A percentile compares a stretch with the other conserved stretches of the same genome.
phyloP scores from a whole-genome alignment of 2,113 vertebrate species.

The Cephalopholis sonnerati region DNA sequence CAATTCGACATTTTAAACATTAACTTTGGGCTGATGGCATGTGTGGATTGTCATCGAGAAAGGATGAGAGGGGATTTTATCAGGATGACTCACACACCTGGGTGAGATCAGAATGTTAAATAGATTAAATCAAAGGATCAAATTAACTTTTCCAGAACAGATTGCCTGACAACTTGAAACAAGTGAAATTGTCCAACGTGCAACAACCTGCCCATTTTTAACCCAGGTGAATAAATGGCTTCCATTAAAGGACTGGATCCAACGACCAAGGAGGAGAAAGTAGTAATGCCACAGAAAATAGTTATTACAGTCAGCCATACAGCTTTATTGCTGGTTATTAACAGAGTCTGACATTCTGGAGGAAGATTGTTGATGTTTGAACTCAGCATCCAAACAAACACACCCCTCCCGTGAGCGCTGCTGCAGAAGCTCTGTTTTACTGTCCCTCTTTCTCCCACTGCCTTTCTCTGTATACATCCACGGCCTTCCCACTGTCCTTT shows the following conservation, averaged over 20 bases:
- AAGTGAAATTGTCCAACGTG: background rate
- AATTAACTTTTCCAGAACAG: conserved; percentile 20
- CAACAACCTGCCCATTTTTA: background rate
- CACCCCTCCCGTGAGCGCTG: too few relatives aligned
- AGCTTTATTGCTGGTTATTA: too few relatives aligned
- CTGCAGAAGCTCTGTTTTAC: too few relatives aligned
- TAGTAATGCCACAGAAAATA: background rate
- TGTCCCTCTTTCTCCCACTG: too few relatives aligned
- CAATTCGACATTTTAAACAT: conserved; percentile 51
- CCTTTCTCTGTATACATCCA: too few relatives aligned
- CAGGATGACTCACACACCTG: conserved; percentile 22
- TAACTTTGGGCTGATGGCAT: conserved; percentile 38
- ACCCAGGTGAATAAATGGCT: background rate
- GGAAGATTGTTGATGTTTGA: too few relatives aligned
- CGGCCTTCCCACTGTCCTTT: too few relatives aligned
- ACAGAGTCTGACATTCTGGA: too few relatives aligned
- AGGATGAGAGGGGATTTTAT: conserved; percentile 18
- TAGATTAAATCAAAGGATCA: conserved; percentile 10
- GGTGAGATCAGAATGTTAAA: conserved; percentile 21
- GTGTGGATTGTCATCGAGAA: conserved; percentile 15
- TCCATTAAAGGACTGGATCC: background rate
- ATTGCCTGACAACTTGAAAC: background rate
- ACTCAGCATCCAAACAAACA: too few relatives aligned
- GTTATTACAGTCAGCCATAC: background rate
- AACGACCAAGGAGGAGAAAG: background rate